These are phyloP conservation scores for Macropodus opercularis DNA, from an alignment of 2,797 vertebrate species.

Conservation along the genomic window DNA sequence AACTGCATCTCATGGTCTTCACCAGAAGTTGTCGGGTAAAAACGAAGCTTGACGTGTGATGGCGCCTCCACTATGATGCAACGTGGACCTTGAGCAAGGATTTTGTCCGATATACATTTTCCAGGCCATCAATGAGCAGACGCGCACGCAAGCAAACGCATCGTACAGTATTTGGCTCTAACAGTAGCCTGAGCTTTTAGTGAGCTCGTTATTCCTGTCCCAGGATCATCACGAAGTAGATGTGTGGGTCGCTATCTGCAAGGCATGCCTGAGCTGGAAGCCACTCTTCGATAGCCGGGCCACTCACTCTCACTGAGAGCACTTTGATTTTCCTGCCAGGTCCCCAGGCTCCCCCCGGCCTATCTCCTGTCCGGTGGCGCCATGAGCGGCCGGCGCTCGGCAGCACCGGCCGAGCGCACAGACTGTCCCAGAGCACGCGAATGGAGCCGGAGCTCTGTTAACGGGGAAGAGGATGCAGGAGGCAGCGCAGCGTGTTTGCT, in stretches of 20 bases:
- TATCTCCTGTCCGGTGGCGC: constrained; percentile 59
- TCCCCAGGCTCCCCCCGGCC: constrained; percentile 43
- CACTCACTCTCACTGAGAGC: constrained; percentile 52
- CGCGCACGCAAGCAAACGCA: not conserved
- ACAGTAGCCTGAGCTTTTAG: constrained; percentile 35
- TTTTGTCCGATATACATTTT: no score
- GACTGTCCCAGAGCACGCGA: constrained; percentile 34
- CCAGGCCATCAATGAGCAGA: no score
- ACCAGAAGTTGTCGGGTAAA: no score
- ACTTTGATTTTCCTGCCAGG: constrained; percentile 70
- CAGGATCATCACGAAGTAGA: constrained; percentile 30
- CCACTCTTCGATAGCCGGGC: constrained; percentile 53
- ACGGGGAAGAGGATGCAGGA: constrained; percentile 27
- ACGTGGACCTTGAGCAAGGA: no score
- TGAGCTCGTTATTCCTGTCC: constrained; percentile 11
- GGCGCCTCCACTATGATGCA: no score
- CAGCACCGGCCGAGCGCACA: constrained; percentile 26
- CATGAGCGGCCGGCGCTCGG: constrained; percentile 53
- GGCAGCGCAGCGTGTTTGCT: constrained; percentile 6
- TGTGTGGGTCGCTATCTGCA: constrained; percentile 47
- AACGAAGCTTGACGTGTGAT: no score
- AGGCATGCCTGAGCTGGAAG: constrained; percentile 55
- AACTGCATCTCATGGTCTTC: no score
- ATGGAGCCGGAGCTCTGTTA: constrained; percentile 18
- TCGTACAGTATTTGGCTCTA: constrained; percentile 13